These are phyloP conservation scores for Linnaemya vulpina DNA, from an alignment of 2,888 invertebrate species.

Conservation along the genomic window DNA sequence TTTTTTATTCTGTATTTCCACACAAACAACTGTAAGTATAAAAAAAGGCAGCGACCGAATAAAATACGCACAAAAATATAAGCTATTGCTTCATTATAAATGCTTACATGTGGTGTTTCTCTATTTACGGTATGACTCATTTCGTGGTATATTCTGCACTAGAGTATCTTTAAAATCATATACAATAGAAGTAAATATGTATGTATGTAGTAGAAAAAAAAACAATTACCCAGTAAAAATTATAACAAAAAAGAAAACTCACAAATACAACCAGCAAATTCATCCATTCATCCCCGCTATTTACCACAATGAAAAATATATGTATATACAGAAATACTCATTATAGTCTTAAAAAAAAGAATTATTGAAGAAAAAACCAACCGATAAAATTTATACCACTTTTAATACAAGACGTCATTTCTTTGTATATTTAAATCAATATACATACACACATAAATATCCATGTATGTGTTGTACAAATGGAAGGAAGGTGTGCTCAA, in stretches of 20 bases:
- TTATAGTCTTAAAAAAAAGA: slow-evolving; percentile 17
- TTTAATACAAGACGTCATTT: slow-evolving; percentile 56
- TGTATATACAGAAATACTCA: not conserved
- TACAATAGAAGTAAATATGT: slow-evolving; percentile 6
- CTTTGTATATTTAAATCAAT: slow-evolving; percentile 45
- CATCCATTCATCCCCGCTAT: slow-evolving; percentile 41
- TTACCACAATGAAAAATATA: slow-evolving; percentile 31
- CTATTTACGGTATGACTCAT: slow-evolving; percentile 59
- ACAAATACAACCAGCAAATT: slow-evolving; percentile 5
- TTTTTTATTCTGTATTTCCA: not conserved
- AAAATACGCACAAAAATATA: slow-evolving; percentile 53
- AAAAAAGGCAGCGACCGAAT: slow-evolving; percentile 7
- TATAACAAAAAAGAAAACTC: slow-evolving; percentile 6
- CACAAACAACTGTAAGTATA: not conserved
- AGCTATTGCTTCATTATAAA: slow-evolving; percentile 53
- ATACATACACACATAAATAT: not conserved
- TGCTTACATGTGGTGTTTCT: slow-evolving; percentile 61
- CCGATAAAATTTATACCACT: slow-evolving; percentile 37
- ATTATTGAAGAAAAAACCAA: slow-evolving; percentile 39
- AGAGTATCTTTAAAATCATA: slow-evolving; percentile 45
- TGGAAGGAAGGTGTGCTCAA: slow-evolving; percentile 51
- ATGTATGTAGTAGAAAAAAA: not conserved
- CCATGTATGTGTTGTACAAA: not conserved
- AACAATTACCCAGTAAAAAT: slow-evolving; percentile 41
- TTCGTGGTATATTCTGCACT: slow-evolving; percentile 16